These are phyloP conservation scores for Galeruca laticollis DNA, from an alignment of 2,888 invertebrate genomes.

Conservation along the genomic window DNA sequence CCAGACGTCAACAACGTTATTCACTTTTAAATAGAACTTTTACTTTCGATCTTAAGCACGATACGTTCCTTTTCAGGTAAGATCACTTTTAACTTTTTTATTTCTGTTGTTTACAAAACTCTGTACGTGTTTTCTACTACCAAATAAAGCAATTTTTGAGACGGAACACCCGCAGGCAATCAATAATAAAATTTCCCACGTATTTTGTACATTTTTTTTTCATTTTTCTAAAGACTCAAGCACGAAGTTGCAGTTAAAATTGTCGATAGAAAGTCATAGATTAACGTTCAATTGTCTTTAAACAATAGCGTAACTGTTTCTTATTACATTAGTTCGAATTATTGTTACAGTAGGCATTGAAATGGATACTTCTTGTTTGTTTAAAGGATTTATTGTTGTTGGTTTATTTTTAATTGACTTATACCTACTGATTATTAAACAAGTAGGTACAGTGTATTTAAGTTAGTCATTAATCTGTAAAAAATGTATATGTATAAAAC, in stretches of 20 bases:
- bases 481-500: no score
- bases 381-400: constrained; percentile 35
- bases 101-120: constrained; percentile 9
- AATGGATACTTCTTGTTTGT: constrained; percentile 45
- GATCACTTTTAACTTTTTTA: neutral
- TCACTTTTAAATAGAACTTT: neutral
- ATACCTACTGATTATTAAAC: constrained; percentile 18
- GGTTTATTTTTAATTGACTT: constrained; percentile 35
- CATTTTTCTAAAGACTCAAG: constrained; percentile 39
- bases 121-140: constrained; percentile 21
- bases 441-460: neutral
- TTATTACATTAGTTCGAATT: constrained; percentile 45
- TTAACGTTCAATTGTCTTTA: constrained; percentile 51
- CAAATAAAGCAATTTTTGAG: constrained; percentile 40
- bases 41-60: neutral
- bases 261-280: constrained; percentile 53
- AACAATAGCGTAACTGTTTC: constrained; percentile 51
- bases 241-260: constrained; percentile 42
- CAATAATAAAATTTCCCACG: constrained; percentile 43
- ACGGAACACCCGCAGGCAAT: constrained; percentile 24
- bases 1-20: neutral
- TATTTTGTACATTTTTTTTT: constrained; percentile 36
- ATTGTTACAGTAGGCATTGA: constrained; percentile 42
- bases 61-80: neutral
- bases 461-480: no score